Evolutionary conservation across 2,113 vertebrate genomes (phyloP).

Genomic region (Symphodus melops): DNA sequence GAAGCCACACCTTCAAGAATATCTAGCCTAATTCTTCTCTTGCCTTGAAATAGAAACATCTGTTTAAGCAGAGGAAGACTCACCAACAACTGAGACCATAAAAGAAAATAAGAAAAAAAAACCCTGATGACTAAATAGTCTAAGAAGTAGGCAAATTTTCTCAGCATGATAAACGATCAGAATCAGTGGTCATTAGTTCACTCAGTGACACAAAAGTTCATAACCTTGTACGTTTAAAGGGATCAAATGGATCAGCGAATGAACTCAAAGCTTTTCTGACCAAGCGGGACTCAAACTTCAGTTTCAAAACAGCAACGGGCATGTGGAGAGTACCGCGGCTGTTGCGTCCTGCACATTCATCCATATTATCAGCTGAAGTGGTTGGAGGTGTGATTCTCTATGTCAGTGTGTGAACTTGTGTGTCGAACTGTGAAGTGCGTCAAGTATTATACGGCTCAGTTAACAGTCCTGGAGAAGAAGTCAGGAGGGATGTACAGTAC

Average conservation of each 20-base stretch:
- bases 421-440: neutral
- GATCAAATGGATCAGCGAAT: too few species aligned
- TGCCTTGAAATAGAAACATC: neutral
- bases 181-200: too few species aligned
- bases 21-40: neutral
- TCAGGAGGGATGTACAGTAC: neutral
- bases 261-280: neutral
- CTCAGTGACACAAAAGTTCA: too few species aligned
- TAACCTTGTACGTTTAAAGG: too few species aligned
- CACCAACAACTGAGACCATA: too few species aligned
- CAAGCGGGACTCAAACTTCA: neutral
- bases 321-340: too few species aligned
- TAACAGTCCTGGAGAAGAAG: neutral
- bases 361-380: neutral
- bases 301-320: neutral
- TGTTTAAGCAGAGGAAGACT: too few species aligned
- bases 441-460: neutral
- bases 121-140: too few species aligned
- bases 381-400: neutral
- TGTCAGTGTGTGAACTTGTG: constrained; percentile 9
- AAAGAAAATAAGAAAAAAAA: too few species aligned
- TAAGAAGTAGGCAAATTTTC: too few species aligned
- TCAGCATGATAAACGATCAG: too few species aligned
- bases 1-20: neutral
- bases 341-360: neutral